Percentiles rank a stretch among this genome's conserved stretches.
phyloP scores from a whole-genome alignment of 2,113 vertebrate species.

The Campylomormyrus tamandua region DNA sequence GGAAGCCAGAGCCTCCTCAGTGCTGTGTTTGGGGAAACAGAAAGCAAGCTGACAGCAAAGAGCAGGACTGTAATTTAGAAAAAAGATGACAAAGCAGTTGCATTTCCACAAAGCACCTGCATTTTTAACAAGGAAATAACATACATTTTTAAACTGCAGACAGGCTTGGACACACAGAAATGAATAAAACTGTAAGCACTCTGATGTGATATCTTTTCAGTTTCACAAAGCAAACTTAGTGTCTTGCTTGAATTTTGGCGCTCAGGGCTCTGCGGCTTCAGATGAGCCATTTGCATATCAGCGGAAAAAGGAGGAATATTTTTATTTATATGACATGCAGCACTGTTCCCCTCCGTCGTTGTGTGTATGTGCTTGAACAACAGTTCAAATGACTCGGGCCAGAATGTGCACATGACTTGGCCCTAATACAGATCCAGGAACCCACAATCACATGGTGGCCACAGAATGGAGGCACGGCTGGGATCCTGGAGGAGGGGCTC shows the following conservation, averaged over 20 bases:
- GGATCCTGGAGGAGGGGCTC: neutral
- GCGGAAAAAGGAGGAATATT: neutral
- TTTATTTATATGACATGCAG: neutral
- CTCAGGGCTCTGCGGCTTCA: neutral
- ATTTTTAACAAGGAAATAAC: neutral
- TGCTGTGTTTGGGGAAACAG: neutral
- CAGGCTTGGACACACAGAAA: neutral
- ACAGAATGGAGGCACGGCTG: neutral
- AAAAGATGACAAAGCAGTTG: neutral
- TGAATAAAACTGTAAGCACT: neutral
- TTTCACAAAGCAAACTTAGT: neutral
- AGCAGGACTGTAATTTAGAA: neutral
- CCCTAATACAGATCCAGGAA: neutral
- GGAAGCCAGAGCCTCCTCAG: neutral
- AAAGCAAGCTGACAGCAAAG: neutral
- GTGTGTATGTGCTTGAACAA: neutral
- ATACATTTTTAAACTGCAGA: neutral
- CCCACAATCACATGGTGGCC: neutral
- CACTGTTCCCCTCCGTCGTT: neutral
- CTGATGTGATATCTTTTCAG: neutral
- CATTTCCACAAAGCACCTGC: neutral
- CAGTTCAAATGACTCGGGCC: neutral
- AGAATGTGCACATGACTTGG: neutral
- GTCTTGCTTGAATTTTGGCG: neutral
- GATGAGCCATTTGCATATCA: neutral